These are phyloP conservation scores for Apamea anceps DNA, from an alignment of 2,888 invertebrate species.

Conservation along the genomic window DNA sequence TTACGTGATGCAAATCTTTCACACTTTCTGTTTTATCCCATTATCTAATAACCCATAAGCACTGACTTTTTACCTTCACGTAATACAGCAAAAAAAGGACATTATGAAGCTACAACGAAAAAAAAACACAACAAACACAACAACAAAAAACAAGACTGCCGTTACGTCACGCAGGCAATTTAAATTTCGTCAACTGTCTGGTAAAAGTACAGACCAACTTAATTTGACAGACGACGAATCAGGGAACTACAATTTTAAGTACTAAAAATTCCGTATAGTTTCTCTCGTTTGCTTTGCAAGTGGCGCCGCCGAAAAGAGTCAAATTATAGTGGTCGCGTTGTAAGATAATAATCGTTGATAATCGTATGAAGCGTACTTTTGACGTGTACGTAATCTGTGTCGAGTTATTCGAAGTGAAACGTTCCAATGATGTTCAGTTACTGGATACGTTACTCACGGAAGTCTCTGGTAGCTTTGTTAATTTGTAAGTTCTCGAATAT, in stretches of 20 bases:
- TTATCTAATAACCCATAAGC: conserved; percentile 28
- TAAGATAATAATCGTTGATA: conserved; percentile 44
- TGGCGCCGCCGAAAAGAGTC: background rate
- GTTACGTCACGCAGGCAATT: conserved; percentile 43
- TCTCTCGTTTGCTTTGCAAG: background rate
- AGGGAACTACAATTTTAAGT: conserved; percentile 2
- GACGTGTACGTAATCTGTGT: conserved; percentile 52
- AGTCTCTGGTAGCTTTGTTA: background rate
- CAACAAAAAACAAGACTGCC: background rate
- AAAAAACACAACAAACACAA: background rate
- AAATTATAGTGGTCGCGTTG: conserved; percentile 8
- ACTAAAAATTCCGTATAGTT: background rate
- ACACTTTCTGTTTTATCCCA: conserved; percentile 41
- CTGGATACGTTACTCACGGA: conserved; percentile 41
- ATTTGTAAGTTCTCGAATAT: background rate
- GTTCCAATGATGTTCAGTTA: conserved; percentile 31
- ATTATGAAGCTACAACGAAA: background rate
- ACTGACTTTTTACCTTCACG: background rate
- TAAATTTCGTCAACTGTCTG: conserved; percentile 41
- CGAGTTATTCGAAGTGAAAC: conserved; percentile 44
- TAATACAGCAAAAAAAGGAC: conserved; percentile 21
- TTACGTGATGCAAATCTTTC: conserved; percentile 29
- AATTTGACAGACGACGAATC: conserved; percentile 13
- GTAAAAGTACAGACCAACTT: conserved; percentile 1
- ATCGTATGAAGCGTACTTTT: conserved; percentile 44